Conservation (phyloP, 2,113 vertebrate species). For the Megaceryle maxima region DNA sequence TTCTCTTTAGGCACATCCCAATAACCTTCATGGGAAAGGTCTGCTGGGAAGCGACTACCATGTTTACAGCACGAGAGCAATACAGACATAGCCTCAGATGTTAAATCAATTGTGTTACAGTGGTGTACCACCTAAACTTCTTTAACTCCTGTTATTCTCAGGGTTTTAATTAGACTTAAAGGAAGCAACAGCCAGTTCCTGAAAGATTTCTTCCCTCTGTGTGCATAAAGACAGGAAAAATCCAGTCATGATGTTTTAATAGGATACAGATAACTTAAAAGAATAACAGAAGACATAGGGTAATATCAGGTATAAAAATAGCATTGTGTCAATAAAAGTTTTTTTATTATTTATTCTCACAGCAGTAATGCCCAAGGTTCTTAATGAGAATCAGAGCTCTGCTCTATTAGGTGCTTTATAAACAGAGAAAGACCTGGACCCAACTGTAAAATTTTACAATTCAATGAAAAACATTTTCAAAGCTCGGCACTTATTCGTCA, state of each 20-base stretch:
- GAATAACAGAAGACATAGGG: background rate
- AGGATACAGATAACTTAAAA: background rate
- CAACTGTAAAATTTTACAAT: background rate
- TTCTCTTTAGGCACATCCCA: rapidly evolving
- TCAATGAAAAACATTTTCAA: background rate
- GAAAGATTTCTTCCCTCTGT: background rate
- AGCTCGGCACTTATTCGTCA: background rate
- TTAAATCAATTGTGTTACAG: background rate
- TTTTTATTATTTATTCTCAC: background rate
- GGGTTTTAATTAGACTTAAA: background rate
- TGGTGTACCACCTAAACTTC: background rate
- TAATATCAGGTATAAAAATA: background rate
- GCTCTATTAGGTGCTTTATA: background rate
- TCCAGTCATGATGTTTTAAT: background rate
- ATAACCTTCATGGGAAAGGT: background rate
- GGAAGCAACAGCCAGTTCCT: background rate
- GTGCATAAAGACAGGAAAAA: background rate
- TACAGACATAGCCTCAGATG: background rate
- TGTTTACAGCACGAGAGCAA: background rate
- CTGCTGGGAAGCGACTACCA: background rate
- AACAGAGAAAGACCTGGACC: background rate
- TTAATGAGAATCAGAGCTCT: background rate
- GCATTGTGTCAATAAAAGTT: rapidly evolving
- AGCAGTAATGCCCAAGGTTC: background rate
- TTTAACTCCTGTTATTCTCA: background rate